These are phyloP conservation scores for Chromobotia macracanthus DNA, from an alignment of 2,797 vertebrate species.

Conservation along the genomic window DNA sequence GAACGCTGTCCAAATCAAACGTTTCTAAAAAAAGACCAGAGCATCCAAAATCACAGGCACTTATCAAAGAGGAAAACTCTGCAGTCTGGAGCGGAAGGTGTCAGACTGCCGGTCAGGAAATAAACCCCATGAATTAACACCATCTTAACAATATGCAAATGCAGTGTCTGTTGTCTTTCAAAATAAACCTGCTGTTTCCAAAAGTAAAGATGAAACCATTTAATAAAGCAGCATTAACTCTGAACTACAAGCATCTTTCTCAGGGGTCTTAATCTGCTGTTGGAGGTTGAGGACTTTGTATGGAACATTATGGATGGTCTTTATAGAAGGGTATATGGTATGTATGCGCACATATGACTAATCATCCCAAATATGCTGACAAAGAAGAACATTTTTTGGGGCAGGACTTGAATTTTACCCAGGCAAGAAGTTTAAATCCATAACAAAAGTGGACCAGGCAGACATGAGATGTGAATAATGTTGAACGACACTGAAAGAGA, in stretches of 20 bases:
- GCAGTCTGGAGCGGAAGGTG: neutral
- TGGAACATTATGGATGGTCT: neutral
- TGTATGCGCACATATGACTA: neutral
- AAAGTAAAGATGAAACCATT: no score
- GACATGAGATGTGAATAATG: neutral
- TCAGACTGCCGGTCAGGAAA: conserved; percentile 9
- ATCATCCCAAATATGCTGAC: neutral
- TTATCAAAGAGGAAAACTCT: neutral
- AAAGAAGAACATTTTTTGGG: conserved; percentile 8
- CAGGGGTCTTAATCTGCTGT: no score
- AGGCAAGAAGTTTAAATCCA: conserved; percentile 22
- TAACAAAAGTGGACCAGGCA: conserved; percentile 6
- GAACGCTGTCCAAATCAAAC: conserved; percentile 2
- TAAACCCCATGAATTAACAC: neutral
- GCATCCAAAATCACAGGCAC: conserved; percentile 14
- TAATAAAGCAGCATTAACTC: no score
- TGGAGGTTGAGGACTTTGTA: no score
- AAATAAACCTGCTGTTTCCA: no score
- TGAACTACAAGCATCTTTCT: no score
- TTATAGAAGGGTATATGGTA: no score
- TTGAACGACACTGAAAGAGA: neutral
- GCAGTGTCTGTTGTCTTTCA: no score
- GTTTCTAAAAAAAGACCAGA: conserved; percentile 8
- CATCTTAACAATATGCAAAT: neutral
- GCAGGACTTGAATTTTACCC: conserved; percentile 22